Percentiles rank a stretch among this genome's conserved stretches.
phyloP scores from a whole-genome alignment of 2,113 vertebrate species.

The Silurus meridionalis region DNA sequence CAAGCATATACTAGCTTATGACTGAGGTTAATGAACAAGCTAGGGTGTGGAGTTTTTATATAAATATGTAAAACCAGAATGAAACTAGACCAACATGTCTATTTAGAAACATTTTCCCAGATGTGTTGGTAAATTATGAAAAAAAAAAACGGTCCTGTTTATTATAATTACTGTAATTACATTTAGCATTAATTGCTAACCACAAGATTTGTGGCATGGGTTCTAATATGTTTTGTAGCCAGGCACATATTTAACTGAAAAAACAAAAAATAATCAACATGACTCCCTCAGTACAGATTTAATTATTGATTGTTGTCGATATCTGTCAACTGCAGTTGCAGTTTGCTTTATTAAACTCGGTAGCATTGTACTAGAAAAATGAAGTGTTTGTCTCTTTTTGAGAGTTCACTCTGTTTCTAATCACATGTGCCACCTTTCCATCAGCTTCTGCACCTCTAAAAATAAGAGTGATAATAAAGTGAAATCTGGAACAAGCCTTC shows the following conservation, averaged over 20 bases:
- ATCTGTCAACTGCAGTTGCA: background rate
- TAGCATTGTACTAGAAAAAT: background rate
- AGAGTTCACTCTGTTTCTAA: background rate
- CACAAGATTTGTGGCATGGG: background rate
- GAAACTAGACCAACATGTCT: background rate
- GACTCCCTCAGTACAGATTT: background rate
- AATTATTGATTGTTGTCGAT: background rate
- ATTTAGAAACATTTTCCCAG: background rate
- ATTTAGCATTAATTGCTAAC: background rate
- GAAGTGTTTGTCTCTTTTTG: background rate
- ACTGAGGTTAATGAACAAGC: slow-evolving; percentile 9
- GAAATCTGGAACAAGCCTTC: slow-evolving; percentile 44
- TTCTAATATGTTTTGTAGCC: background rate
- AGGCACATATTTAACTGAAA: background rate
- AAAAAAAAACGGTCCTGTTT: background rate
- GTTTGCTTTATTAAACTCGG: background rate
- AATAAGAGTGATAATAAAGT: slow-evolving; percentile 65
- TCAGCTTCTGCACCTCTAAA: slow-evolving; percentile 37
- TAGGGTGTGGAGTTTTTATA: background rate
- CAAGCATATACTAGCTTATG: background rate
- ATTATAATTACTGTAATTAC: background rate
- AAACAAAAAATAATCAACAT: background rate
- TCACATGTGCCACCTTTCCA: slow-evolving; percentile 23
- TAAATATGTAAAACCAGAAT: background rate
- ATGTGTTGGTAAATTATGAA: background rate